Conservation (phyloP, 2,888 invertebrate species). For the Caenorhabditis angaria region DNA sequence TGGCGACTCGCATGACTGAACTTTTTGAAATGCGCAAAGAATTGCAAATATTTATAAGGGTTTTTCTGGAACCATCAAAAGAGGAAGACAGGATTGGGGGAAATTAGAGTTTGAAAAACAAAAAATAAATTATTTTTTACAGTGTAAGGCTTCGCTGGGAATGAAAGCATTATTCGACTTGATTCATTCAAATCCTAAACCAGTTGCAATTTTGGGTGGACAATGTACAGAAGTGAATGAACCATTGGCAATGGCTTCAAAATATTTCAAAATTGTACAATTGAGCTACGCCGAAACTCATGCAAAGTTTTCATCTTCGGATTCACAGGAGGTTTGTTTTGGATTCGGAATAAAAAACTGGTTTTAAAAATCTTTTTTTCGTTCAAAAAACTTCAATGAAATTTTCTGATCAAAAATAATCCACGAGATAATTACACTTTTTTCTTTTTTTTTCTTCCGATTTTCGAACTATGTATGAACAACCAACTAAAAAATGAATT, state of each 20-base stretch:
- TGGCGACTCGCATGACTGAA: too few species aligned
- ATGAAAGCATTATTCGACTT: conserved; percentile 70
- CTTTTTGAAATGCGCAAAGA: too few species aligned
- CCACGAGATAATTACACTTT: too few species aligned
- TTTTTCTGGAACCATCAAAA: too few species aligned
- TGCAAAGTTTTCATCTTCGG: conserved; percentile 69
- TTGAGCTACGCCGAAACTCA: conserved; percentile 71
- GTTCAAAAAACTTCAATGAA: too few species aligned
- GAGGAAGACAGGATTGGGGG: too few species aligned
- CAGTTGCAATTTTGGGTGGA: conserved; percentile 69
- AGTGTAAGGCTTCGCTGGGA: conserved; percentile 70
- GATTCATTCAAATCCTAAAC: conserved; percentile 60
- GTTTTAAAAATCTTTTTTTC: conserved; percentile 15
- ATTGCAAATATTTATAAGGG: too few species aligned
- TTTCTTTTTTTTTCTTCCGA: too few species aligned
- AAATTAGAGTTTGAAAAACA: too few species aligned
- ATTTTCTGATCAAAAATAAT: too few species aligned
- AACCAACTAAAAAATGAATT: too few species aligned
- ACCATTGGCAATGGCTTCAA: conserved; percentile 74
- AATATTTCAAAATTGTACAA: conserved; percentile 92
- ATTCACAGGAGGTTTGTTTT: conserved; percentile 58
- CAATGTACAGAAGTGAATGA: conserved; percentile 70
- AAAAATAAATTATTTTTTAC: conserved; percentile 23
- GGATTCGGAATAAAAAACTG: conserved; percentile 11
- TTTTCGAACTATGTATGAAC: too few species aligned